Evolutionary conservation across 2,113 vertebrate species (phyloP), one percentile per base, ranked within the genome.

Genomic region (Girardinichthys multiradiatus): DNA sequence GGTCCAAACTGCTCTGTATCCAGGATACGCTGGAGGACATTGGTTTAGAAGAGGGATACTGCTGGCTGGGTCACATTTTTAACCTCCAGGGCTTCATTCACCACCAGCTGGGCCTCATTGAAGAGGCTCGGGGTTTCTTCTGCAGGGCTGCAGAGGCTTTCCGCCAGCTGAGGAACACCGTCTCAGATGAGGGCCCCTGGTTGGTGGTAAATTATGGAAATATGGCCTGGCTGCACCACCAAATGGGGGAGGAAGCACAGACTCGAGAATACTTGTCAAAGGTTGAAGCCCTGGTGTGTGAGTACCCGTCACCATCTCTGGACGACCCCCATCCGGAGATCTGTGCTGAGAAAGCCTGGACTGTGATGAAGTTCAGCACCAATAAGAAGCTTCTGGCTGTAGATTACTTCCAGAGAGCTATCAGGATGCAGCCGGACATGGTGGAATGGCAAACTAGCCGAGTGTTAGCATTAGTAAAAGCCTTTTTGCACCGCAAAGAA

Each of bases 311-410:
- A 54, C 86, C 82, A 4, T 79, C 31, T 5, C 69, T 66, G 28
- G 81, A 70, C 0, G 75, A 87, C 30, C 86, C 81, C n/a, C 88
- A 90, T 14, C 77, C 89, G 0, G 92, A 92, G 72, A 59, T 91
- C 42, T 84, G 54, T 0, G 91, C 86, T 1, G 92, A 93, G 57
- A 91, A 91, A 57, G 92, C 80, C 70, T 93, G 91, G 91, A 90
- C 84, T 3, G 75, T 93, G 72, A 91, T 91, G 91, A 86, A 80
- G 48, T 86, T 90, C 9, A 69, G 64, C 6, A 14, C 8, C 14
- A 26, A 28, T 1, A 27, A 68, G 13, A 68, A 54, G 28, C 45
- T 68, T 2, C 28, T 30, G 51, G 92, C 83, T 4, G 65, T 29
- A 5, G 79, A 88, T 4, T 79, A 29, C 35, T 92, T 93, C 70